phyloP scores from a whole-genome alignment of 2,888 invertebrate genomes.

The Euphydryas editha region DNA sequence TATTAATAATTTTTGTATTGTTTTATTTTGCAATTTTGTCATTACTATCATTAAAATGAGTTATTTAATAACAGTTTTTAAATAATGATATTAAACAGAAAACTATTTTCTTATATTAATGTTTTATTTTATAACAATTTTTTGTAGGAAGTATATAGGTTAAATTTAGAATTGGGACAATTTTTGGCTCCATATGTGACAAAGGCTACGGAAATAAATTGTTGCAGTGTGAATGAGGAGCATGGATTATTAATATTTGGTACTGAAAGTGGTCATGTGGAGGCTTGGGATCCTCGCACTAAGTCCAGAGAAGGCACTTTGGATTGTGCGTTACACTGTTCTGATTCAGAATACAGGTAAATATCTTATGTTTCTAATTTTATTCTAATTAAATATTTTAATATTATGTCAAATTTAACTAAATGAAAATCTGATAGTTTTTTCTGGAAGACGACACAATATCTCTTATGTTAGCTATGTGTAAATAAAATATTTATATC shows the following conservation, averaged over 20 bases:
- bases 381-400: no score
- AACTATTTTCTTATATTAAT: no score
- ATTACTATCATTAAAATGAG: no score
- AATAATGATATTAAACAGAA: no score
- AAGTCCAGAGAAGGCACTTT: constrained; percentile 90
- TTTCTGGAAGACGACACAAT: no score
- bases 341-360: constrained; percentile 78
- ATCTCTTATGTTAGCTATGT: no score
- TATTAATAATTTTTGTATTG: no score
- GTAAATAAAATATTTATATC: no score
- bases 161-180: constrained; percentile 97
- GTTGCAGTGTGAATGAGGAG: constrained; percentile 92
- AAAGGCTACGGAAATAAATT: constrained; percentile 90
- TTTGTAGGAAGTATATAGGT: constrained; percentile 94
- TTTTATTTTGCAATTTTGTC: no score
- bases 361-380: constrained; percentile 16
- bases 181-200: constrained; percentile 94
- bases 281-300: constrained; percentile 97
- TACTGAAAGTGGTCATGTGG: constrained; percentile 95
- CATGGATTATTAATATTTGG: constrained; percentile 95
- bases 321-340: constrained; percentile 90
- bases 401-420: no score
- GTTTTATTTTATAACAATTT: background rate
- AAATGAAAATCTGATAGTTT: no score
- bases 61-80: no score